phyloP scores from a whole-genome alignment of 2,888 invertebrate species.

The Cheilosia variabilis region DNA sequence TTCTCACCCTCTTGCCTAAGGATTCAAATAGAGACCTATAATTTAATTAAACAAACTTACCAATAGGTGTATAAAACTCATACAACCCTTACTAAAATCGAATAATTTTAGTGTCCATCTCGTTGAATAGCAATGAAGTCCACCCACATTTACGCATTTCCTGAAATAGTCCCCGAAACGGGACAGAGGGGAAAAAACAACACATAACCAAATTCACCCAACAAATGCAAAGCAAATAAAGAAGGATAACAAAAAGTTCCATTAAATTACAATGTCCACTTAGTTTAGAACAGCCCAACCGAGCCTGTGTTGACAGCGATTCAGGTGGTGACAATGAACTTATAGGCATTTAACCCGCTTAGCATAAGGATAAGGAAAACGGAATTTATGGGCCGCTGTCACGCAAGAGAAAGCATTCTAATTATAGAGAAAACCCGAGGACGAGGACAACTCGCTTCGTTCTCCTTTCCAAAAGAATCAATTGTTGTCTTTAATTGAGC shows the following conservation, averaged over 20 bases:
- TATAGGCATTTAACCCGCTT: constrained; percentile 66
- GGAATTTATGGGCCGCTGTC: constrained; percentile 57
- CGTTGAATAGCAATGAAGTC: not conserved
- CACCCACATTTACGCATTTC: constrained; percentile 7
- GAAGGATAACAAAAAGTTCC: constrained; percentile 31
- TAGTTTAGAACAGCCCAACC: constrained; percentile 25
- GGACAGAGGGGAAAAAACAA: not conserved
- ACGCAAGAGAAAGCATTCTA: constrained; percentile 55
- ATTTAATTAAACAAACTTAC: constrained; percentile 40
- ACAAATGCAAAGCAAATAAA: constrained; percentile 13
- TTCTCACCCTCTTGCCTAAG: not conserved
- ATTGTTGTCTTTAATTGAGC: constrained; percentile 54
- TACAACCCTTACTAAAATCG: not conserved
- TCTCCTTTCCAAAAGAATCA: constrained; percentile 14
- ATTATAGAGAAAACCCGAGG: not conserved
- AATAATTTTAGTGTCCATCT: not conserved
- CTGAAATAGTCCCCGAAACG: not conserved
- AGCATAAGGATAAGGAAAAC: constrained; percentile 57
- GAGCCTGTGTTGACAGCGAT: constrained; percentile 56
- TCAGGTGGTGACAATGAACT: constrained; percentile 72
- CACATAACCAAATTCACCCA: not conserved
- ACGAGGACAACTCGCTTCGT: not conserved
- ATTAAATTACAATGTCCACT: constrained; percentile 62
- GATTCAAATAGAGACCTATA: constrained; percentile 7
- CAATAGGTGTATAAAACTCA: not conserved